These are phyloP conservation scores for Gerris buenoi DNA, from an alignment of 1,140 invertebrate species.

Conservation along the genomic window DNA sequence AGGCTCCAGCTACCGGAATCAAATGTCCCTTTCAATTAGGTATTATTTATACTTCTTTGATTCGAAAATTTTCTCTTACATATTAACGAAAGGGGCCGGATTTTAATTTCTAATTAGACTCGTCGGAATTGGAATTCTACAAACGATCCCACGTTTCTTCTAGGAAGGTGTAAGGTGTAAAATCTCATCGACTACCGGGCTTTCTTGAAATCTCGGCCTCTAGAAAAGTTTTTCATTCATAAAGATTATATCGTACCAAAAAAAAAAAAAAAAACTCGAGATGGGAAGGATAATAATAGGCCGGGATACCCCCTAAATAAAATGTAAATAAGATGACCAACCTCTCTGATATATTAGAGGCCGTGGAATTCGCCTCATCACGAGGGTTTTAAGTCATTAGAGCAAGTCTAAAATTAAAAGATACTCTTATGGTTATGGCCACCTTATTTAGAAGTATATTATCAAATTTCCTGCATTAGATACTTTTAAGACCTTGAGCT, in stretches of 20 bases:
- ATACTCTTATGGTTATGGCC: no score
- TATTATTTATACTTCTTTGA: neutral
- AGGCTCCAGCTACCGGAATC: neutral
- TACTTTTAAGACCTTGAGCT: no score
- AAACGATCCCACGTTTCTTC: no score
- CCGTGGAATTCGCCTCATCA: no score
- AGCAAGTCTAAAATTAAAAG: no score
- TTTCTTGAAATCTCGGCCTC: neutral
- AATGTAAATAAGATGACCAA: neutral
- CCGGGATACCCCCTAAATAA: neutral
- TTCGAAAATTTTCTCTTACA: neutral
- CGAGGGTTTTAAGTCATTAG: no score
- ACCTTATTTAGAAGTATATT: no score
- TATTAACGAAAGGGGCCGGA: neutral
- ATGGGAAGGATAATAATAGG: neutral
- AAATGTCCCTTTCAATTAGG: neutral
- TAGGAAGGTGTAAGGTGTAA: neutral
- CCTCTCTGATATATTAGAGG: no score
- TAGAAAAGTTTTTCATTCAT: neutral
- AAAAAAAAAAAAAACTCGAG: neutral
- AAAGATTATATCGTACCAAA: neutral
- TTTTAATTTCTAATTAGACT: neutral
- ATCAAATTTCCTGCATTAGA: no score
- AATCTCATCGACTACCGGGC: neutral
- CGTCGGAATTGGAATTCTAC: no score